Percentiles rank a stretch among this genome's conserved stretches.
phyloP scores from a whole-genome alignment of 1,140 invertebrate species.

The Drosophila jambulina region DNA sequence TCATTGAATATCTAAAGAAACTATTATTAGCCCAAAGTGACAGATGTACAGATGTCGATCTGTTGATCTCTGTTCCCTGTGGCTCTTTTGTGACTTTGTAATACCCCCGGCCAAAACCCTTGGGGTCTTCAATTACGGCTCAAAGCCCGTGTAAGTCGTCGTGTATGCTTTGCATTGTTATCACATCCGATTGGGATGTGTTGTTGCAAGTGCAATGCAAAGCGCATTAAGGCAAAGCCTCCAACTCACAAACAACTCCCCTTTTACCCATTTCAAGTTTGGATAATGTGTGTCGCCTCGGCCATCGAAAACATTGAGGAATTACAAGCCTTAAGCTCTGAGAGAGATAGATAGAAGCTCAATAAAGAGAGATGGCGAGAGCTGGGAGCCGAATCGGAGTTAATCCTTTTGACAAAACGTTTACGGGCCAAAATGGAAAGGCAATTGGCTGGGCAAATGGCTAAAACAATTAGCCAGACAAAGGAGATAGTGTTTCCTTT shows the following conservation, averaged over 20 bases:
- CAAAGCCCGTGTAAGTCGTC: constrained; percentile 75
- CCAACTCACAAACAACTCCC: constrained; percentile 6
- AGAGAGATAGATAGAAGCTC: constrained; percentile 12
- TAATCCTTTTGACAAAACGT: constrained; percentile 82
- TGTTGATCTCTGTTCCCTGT: constrained; percentile 8
- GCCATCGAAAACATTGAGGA: constrained; percentile 68
- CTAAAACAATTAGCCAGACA: constrained; percentile 46
- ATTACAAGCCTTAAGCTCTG: constrained; percentile 57
- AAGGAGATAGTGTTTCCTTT: background rate
- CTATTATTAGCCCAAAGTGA: constrained; percentile 9
- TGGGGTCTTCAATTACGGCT: constrained; percentile 72
- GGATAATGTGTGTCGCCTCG: constrained; percentile 76
- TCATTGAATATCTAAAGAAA: background rate
- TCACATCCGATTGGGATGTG: constrained; percentile 40
- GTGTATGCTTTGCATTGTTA: constrained; percentile 67
- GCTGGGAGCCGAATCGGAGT: constrained; percentile 13
- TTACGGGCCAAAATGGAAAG: constrained; percentile 65
- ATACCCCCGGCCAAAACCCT: constrained; percentile 10
- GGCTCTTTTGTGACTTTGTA: constrained; percentile 4
- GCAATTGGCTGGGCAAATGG: constrained; percentile 60
- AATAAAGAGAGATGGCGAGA: background rate
- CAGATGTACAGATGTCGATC: constrained; percentile 40
- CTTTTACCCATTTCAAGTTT: constrained; percentile 66
- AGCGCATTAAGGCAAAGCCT: constrained; percentile 67
- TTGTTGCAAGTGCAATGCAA: constrained; percentile 63